Evolutionary conservation across 2,797 vertebrate genomes (phyloP), one percentile per base, ranked within the genome.

Genomic region (Nyctalus aviator): DNA sequence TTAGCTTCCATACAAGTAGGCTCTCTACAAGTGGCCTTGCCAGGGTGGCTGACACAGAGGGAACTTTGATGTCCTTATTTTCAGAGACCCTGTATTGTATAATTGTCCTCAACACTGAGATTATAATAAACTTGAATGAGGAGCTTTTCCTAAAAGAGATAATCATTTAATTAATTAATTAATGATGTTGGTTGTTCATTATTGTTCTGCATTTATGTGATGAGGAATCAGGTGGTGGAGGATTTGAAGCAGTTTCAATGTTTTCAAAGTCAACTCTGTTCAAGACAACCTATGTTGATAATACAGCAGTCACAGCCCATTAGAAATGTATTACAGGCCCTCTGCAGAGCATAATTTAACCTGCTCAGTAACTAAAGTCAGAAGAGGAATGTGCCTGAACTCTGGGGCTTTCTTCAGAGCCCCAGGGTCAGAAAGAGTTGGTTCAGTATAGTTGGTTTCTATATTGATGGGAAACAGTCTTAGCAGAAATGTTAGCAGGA

Each of bases 401-500:
- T 76, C 55, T 27, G 37, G 25, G 10, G 8, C 4, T 87, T 86
- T 85, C 73, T 85, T 85, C 8, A 59, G n/a, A 90, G 27, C 6
- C 59, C 35, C 57, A 73, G 17, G n/a, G 15, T 91, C 30, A 93
- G 55, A 79, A 86, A 91, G 69, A 57, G 7, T 69, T 91, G 9
- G 48, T 93, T 20, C 6, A 57, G 18, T 35, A 79, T 30, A 73
- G 68, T 25, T 77, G 11, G 23, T 64, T 86, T 32, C 72, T 85
- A 8, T 46, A 9, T 37, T 48, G 32, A 90, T 62, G 17, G 59
- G 71, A 91, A 93, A 78, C 2, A 72, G 5, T 37, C 55, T 93
- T 64, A 84, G 78, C 5, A 78, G 35, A 53, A 84, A 88, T 64
- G 84, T 90, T 87, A 79, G 18, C 35, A 85, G 44, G 35, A 87